Base-by-base conservation (phyloP, 2,888 invertebrate genomes). In the Pardosa pseudoannulata region DNA sequence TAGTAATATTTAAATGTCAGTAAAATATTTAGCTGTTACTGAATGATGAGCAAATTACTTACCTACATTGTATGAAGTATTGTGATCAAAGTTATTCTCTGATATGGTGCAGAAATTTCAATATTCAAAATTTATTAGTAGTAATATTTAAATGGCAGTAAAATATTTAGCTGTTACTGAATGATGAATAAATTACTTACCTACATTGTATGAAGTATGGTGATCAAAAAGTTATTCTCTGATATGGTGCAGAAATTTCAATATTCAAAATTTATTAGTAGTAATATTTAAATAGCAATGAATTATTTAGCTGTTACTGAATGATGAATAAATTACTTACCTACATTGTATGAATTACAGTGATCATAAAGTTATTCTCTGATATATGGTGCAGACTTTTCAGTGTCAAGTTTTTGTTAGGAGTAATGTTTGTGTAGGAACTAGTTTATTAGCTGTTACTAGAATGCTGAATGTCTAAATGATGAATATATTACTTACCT, bases 401-500 rank as follows among this genome's bases (percentile, higher is more conserved):
- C n/a, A n/a, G n/a, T n/a, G n/a, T n/a, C n/a, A n/a, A n/a, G n/a
- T n/a, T n/a, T n/a, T n/a, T n/a, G n/a, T n/a, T n/a, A n/a, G n/a
- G n/a, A n/a, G n/a, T n/a, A n/a, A n/a, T n/a, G n/a, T n/a, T n/a
- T n/a, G n/a, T n/a, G n/a, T n/a, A n/a, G n/a, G n/a, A 27, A 31
- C 29, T n/a, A n/a, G n/a, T n/a, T n/a, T n/a, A n/a, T n/a, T n/a
- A n/a, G n/a, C n/a, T n/a, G n/a, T n/a, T 7, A 36, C 5, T 7
- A 36, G 11, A n/a, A n/a, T n/a, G n/a, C n/a, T n/a, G n/a, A 3
- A 5, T n/a, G 3, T 9, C 28, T 27, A 31, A 16, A 11, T 74
- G 74, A 64, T 74, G 65, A 28, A 39, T 28, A 62, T 36, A n/a
- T n/a, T 74, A 74, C 67, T 80, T 74, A 74, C 67, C 80, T 73